These are phyloP conservation scores for Auanema freiburgensis DNA, from an alignment of 2,888 invertebrate species.

Conservation along the genomic window DNA sequence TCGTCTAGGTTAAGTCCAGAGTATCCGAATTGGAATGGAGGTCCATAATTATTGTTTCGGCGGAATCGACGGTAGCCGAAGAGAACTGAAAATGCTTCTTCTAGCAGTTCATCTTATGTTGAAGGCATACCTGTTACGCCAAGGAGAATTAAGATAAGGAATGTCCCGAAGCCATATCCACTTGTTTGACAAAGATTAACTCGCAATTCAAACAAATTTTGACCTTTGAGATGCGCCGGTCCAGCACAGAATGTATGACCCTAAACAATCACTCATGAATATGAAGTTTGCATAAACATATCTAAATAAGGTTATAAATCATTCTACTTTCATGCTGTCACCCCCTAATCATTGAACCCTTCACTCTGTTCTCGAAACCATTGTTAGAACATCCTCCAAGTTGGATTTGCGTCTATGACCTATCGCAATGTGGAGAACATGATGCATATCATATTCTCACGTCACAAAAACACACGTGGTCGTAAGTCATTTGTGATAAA, in stretches of 20 bases:
- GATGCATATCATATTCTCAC: too few relatives aligned
- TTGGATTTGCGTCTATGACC: too few relatives aligned
- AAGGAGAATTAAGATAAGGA: conserved; percentile 8
- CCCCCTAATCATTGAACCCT: too few relatives aligned
- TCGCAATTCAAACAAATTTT: conserved; percentile 14
- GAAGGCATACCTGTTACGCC: conserved; percentile 6
- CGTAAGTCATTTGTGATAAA: too few relatives aligned
- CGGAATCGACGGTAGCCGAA: conserved; percentile 18
- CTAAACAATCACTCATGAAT: not conserved
- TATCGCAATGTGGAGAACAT: too few relatives aligned
- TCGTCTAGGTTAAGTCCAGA: conserved; percentile 16
- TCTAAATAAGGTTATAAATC: too few relatives aligned
- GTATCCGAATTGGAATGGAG: conserved; percentile 20
- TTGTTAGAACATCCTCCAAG: too few relatives aligned
- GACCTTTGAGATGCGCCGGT: conserved; percentile 8
- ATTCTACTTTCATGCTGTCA: too few relatives aligned
- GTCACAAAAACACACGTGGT: too few relatives aligned
- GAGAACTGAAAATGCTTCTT: not conserved
- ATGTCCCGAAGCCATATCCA: conserved; percentile 14
- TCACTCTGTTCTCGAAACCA: too few relatives aligned
- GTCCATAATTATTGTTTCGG: not conserved
- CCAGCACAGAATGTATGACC: conserved; percentile 14
- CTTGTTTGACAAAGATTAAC: conserved; percentile 12
- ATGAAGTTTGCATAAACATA: too few relatives aligned
- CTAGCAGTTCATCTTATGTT: not conserved